Percentiles rank a stretch among this genome's conserved stretches.
Evolutionary conservation across 2,113 vertebrate genomes (phyloP).

Genomic region (Psittacula cyanocephala): DNA sequence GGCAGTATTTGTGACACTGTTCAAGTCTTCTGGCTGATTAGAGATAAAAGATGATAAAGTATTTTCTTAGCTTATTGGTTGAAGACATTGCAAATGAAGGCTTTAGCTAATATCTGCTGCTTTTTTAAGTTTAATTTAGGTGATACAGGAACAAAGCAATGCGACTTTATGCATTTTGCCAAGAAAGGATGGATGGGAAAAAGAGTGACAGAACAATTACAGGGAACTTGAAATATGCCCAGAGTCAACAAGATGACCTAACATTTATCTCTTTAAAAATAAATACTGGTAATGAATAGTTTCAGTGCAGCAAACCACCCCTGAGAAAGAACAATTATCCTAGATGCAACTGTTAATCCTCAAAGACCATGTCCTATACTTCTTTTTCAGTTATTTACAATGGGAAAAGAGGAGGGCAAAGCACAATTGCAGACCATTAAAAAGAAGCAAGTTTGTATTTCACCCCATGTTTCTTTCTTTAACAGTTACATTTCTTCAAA

Average conservation of each 20-base stretch:
- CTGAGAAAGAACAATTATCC: not conserved
- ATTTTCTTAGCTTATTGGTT: not conserved
- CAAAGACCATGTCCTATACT: not conserved
- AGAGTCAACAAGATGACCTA: slow-evolving; percentile 46
- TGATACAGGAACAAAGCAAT: not conserved
- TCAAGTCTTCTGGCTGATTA: not conserved
- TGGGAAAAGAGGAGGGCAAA: not conserved
- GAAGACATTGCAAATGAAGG: not conserved
- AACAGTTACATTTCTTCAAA: not conserved
- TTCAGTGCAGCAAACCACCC: slow-evolving; percentile 4
- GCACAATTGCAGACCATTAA: not conserved
- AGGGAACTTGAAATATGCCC: slow-evolving; percentile 41
- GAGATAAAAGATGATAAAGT: not conserved
- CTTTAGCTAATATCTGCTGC: not conserved
- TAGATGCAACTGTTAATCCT: not conserved
- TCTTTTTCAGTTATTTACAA: not conserved
- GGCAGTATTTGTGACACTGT: not conserved
- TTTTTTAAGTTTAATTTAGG: not conserved
- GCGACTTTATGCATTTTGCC: not conserved
- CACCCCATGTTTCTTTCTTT: not conserved
- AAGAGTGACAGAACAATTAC: slow-evolving; percentile 27
- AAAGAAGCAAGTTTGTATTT: not conserved
- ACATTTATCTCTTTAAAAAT: slow-evolving; percentile 31
- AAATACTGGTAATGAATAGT: slow-evolving; percentile 15
- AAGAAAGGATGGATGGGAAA: slow-evolving; percentile 13